Percentiles rank a stretch among this genome's conserved stretches.
phyloP scores from a whole-genome alignment of 2,888 invertebrate species.

The Phanerotoma sp. region DNA sequence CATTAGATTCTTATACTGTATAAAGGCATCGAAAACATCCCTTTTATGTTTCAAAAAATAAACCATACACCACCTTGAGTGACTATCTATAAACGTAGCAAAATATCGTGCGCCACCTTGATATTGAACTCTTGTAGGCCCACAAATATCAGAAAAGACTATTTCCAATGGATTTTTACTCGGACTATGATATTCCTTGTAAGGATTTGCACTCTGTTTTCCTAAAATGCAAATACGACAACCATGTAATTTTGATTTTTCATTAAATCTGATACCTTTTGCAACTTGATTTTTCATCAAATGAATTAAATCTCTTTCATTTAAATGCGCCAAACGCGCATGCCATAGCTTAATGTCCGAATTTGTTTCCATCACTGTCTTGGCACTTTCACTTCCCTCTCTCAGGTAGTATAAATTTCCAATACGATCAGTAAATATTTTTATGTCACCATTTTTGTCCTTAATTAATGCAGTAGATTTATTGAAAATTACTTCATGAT shows the following conservation, averaged over 20 bases:
- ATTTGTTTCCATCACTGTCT: background rate
- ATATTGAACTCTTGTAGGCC: too few relatives aligned
- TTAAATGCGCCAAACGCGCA: background rate
- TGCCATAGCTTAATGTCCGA: background rate
- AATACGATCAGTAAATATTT: constrained; percentile 6
- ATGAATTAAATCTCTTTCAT: constrained; percentile 9
- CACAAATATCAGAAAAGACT: too few relatives aligned
- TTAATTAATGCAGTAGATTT: constrained; percentile 6
- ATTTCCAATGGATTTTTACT: too few relatives aligned
- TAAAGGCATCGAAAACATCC: constrained; percentile 13
- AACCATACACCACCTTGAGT: constrained; percentile 25
- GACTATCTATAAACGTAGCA: background rate
- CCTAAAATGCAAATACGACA: constrained; percentile 17
- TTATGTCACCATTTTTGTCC: constrained; percentile 8
- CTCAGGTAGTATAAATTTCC: constrained; percentile 1
- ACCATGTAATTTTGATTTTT: background rate
- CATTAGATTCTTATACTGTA: background rate
- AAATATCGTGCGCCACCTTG: constrained; percentile 3
- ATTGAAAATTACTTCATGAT: constrained; percentile 7
- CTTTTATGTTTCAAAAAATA: constrained; percentile 23
- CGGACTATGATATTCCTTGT: too few relatives aligned
- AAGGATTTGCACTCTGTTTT: constrained; percentile 18
- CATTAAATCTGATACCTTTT: constrained; percentile 8
- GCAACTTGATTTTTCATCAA: too few relatives aligned
- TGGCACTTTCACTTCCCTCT: background rate